Evolutionary conservation across 2,888 invertebrate genomes (phyloP), one percentile per base, ranked within the genome.

Genomic region (Carterocephalus palaemon): DNA sequence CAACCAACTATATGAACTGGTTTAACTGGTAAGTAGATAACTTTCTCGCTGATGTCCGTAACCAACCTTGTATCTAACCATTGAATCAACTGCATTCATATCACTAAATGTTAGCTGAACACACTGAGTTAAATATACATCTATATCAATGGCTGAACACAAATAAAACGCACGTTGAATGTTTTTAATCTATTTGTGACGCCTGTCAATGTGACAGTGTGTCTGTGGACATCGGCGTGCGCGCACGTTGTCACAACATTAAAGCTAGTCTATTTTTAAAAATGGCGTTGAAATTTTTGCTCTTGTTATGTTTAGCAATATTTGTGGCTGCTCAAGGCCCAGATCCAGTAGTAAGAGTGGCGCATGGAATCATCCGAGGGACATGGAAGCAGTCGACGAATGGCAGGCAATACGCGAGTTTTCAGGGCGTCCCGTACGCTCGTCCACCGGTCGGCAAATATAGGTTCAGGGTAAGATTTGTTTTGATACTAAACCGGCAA

Each of bases 401-500:
- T 31, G 79, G 85, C 12, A 62, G 88, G 51, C 60, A 66, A 0
- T 90, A 81, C 52, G 88, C 88, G 4, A 89, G 90, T 22, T 92
- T 91, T 55, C 82, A 89, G 54, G 91, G 92, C 0, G 77, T 93
- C 32, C 92, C 92, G 0, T 93, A 91, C 57, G 92, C 92, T 0
- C 68, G 88, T 38, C 89, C 92, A 7, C 92, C 92, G 1, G 63
- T 90, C 5, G 91, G 90, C n/a, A 86, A 89, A 49, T 76, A 88
- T 32, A 73, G 92, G 56, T 92, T 92, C 64, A 82, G 89, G 69
- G 87, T 87, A 63, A 71, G 75, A 65, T 29, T 8, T 22, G 16
- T 26, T 31, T n/a, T 37, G 5, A 32, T 23, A 7, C 12, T 16
- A n/a, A n/a, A n/a, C n/a, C n/a, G n/a, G n/a, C n/a, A n/a, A n/a